phyloP scores from a whole-genome alignment of 2,113 vertebrate species.

The Limnothrissa miodon region DNA sequence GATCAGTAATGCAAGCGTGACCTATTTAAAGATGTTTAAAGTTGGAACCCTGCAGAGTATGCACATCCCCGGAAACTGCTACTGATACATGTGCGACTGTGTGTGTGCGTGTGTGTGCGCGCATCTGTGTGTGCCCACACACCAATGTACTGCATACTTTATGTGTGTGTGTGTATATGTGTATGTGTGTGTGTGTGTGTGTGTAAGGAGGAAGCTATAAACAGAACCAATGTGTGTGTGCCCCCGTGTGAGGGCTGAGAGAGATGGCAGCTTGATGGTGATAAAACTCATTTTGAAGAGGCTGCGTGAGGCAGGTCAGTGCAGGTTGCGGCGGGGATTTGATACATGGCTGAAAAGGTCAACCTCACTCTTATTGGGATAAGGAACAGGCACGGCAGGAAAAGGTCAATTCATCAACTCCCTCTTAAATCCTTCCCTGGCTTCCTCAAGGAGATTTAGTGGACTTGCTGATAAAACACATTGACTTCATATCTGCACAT shows the following conservation, averaged over 20 bases:
- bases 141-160: no score
- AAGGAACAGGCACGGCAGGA: conserved; percentile 62
- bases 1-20: background rate
- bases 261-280: conserved; percentile 27
- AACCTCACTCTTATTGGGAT: conserved; percentile 66
- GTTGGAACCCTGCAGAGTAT: conserved; percentile 1
- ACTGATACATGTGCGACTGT: background rate
- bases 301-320: conserved; percentile 26
- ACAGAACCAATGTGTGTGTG: background rate
- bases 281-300: conserved; percentile 54
- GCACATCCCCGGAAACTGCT: background rate
- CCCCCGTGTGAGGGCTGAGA: conserved; percentile 33
- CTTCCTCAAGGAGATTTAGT: conserved; percentile 57
- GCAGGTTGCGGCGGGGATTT: conserved; percentile 43
- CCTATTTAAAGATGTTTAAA: conserved; percentile 15
- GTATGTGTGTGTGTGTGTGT: background rate
- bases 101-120: background rate
- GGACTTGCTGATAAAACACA: conserved; percentile 58
- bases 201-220: background rate
- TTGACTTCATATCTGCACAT: conserved; percentile 51
- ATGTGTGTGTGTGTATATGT: background rate
- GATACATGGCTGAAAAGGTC: conserved; percentile 69
- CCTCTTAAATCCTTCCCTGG: conserved; percentile 61
- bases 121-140: background rate
- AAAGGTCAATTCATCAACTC: conserved; percentile 74